A percentile compares a stretch with the other conserved stretches of the same genome.
Conservation (phyloP, 2,888 invertebrate genomes). For the Platycheirus albimanus region DNA sequence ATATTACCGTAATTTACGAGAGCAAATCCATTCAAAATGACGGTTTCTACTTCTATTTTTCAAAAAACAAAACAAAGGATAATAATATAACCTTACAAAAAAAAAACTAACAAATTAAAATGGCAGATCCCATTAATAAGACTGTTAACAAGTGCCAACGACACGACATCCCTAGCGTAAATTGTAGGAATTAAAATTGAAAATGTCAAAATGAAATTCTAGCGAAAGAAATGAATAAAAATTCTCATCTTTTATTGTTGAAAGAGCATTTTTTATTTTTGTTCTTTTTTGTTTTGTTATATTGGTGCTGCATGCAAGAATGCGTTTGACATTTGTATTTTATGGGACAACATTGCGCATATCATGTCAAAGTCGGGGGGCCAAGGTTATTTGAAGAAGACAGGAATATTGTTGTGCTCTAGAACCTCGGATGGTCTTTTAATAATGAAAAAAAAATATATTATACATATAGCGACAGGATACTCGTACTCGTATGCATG, state of each 20-base stretch:
- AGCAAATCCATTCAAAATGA: neutral
- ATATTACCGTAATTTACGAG: neutral
- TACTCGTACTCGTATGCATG: neutral
- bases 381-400: slow-evolving; percentile 50
- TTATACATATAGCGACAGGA: neutral
- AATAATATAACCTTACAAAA: slow-evolving; percentile 6
- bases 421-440: neutral
- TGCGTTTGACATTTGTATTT: slow-evolving; percentile 7
- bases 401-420: slow-evolving; percentile 8
- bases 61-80: neutral
- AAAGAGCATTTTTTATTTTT: slow-evolving; percentile 1
- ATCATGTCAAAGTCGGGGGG: slow-evolving; percentile 44
- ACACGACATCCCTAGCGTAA: slow-evolving; percentile 21
- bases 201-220: slow-evolving; percentile 37
- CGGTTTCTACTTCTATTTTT: neutral
- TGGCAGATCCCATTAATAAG: slow-evolving; percentile 36
- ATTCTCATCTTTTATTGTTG: neutral
- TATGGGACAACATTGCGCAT: slow-evolving; percentile 14
- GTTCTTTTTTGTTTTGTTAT: slow-evolving; percentile 27
- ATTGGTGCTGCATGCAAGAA: slow-evolving; percentile 23
- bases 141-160: slow-evolving; percentile 51
- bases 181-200: slow-evolving; percentile 42
- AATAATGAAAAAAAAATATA: neutral
- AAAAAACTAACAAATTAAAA: slow-evolving; percentile 11
- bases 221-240: slow-evolving; percentile 7